Evolutionary conservation across 2,888 invertebrate genomes (phyloP).

Genomic region (Melinaea marsaeus): DNA sequence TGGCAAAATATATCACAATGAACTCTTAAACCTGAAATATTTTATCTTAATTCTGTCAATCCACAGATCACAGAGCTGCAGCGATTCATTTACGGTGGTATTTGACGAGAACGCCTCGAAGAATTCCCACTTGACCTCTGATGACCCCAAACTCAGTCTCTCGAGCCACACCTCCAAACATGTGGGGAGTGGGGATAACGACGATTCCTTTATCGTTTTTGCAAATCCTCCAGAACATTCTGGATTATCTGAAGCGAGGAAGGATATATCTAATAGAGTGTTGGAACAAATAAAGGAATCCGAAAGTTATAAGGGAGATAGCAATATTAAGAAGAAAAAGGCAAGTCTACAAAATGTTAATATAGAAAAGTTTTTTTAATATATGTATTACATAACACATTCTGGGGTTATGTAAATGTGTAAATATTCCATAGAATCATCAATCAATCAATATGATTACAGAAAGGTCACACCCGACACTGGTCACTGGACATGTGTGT

Average conservation of each 20-base stretch:
- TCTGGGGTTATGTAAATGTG: background rate
- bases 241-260: constrained; percentile 39
- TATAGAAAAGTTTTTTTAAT: too few species aligned
- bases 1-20: too few species aligned
- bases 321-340: constrained; percentile 52
- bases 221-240: constrained; percentile 40
- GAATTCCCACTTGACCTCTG: constrained; percentile 21
- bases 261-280: constrained; percentile 50
- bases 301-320: constrained; percentile 49
- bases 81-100: constrained; percentile 68
- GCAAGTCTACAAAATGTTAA: constrained; percentile 36
- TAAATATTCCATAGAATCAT: too few species aligned
- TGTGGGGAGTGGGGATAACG: constrained; percentile 39
- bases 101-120: constrained; percentile 60
- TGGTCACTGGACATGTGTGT: constrained; percentile 66
- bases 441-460: constrained; percentile 23
- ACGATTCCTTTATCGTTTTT: constrained; percentile 66
- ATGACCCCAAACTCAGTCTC: constrained; percentile 23
- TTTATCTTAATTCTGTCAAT: background rate
- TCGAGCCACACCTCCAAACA: constrained; percentile 38
- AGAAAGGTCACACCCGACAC: constrained; percentile 71
- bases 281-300: constrained; percentile 56
- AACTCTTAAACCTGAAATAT: too few species aligned
- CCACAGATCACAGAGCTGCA: constrained; percentile 66
- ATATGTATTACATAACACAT: too few species aligned